These are phyloP conservation scores for Trisateles emortualis DNA, from an alignment of 2,888 invertebrate species.

Conservation along the genomic window DNA sequence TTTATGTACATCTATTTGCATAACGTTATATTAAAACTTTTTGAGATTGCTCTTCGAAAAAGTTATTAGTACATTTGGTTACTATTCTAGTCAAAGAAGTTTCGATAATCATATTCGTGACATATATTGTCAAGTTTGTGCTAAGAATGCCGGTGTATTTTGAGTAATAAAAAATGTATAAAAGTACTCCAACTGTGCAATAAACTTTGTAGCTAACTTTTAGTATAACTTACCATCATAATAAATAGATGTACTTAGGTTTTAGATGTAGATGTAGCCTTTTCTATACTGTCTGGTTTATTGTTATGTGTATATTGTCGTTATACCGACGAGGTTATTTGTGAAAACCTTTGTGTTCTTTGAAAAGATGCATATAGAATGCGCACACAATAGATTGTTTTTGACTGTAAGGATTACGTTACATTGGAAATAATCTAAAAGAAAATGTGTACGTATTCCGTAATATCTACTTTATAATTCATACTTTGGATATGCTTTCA, in stretches of 20 bases:
- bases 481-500: no score
- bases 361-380: conserved; percentile 15
- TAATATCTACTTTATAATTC: no score
- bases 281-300: conserved; percentile 18
- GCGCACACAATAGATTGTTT: conserved; percentile 20
- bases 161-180: neutral
- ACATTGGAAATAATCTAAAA: neutral
- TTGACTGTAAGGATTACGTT: neutral
- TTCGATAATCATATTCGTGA: conserved; percentile 8
- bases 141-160: neutral
- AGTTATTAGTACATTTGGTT: conserved; percentile 20
- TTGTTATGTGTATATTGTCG: conserved; percentile 26
- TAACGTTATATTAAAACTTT: conserved; percentile 35
- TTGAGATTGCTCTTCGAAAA: conserved; percentile 9
- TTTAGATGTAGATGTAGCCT: conserved; percentile 2
- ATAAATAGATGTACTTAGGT: conserved; percentile 9
- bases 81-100: conserved; percentile 14
- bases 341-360: conserved; percentile 24
- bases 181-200: conserved; percentile 4
- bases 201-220: conserved; percentile 13
- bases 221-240: conserved; percentile 16
- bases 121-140: neutral
- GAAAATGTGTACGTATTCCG: no score
- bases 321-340: conserved; percentile 25
- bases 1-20: conserved; percentile 27